phyloP scores from a whole-genome alignment of 2,797 vertebrate genomes.

The Stomatorhinus walkeri region DNA sequence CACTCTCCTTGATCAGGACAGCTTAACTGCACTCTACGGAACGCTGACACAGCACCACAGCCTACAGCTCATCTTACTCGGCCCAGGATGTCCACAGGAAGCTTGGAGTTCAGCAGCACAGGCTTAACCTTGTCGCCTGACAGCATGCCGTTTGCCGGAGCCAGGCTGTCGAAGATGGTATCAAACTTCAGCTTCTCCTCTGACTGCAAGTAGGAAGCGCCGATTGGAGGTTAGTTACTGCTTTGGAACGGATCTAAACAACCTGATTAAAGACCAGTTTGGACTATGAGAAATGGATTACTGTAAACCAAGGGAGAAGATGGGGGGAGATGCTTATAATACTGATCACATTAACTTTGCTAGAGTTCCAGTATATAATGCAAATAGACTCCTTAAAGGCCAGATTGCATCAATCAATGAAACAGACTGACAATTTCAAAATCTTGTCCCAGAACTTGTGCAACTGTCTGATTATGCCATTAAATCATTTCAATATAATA shows the following conservation, averaged over 20 bases:
- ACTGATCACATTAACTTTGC: neutral
- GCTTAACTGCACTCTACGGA: neutral
- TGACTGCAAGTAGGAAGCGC: constrained; percentile 50
- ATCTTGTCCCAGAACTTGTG: neutral
- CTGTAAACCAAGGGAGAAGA: neutral
- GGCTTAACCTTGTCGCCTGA: constrained; percentile 97
- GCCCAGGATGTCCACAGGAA: constrained; percentile 92
- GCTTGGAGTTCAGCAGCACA: constrained; percentile 94
- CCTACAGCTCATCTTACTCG: constrained; percentile 61
- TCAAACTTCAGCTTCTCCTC: constrained; percentile 97
- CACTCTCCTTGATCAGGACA: neutral
- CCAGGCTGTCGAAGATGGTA: constrained; percentile 89
- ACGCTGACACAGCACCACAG: neutral
- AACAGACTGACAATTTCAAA: neutral
- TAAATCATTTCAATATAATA: neutral
- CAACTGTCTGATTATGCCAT: neutral
- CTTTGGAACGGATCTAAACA: neutral
- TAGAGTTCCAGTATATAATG: neutral
- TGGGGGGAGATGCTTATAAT: neutral
- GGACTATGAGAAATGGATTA: neutral
- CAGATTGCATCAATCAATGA: neutral
- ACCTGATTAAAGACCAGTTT: neutral
- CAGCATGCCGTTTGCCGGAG: constrained; percentile 78
- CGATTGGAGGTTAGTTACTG: neutral
- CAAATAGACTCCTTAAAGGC: neutral